Conservation (phyloP, 2,888 invertebrate species). For the Diadegma fenestrale region DNA sequence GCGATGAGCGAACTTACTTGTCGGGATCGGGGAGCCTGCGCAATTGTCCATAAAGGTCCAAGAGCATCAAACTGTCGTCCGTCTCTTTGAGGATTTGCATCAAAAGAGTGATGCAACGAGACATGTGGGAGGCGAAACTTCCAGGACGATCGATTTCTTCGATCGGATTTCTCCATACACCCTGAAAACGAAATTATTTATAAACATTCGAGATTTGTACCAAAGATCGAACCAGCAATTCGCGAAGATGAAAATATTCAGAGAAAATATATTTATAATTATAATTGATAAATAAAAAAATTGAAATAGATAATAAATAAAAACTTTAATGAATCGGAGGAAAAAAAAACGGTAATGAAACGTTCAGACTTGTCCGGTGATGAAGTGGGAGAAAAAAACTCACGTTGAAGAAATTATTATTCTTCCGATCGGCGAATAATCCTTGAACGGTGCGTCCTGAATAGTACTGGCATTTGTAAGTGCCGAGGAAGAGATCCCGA, state of each 20-base stretch:
- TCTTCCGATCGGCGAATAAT: conserved; percentile 93
- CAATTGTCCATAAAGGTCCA: conserved; percentile 92
- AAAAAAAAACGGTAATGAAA: too few relatives aligned
- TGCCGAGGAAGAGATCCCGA: conserved; percentile 90
- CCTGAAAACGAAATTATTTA: conserved; percentile 84
- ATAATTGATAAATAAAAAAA: too few relatives aligned
- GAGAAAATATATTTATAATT: too few relatives aligned
- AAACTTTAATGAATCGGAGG: too few relatives aligned
- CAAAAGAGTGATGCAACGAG: conserved; percentile 92
- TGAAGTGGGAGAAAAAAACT: conserved; percentile 77
- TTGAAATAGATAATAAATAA: too few relatives aligned
- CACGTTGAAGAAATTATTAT: conserved; percentile 95
- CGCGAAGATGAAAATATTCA: background rate
- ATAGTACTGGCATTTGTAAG: conserved; percentile 87
- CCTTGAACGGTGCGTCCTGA: conserved; percentile 90
- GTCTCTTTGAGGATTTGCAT: conserved; percentile 93
- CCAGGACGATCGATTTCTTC: conserved; percentile 97
- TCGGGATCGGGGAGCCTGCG: conserved; percentile 93
- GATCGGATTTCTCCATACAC: conserved; percentile 96
- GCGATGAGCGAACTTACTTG: conserved; percentile 87
- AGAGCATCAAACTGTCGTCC: conserved; percentile 92
- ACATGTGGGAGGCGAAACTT: conserved; percentile 96
- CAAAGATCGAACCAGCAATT: background rate
- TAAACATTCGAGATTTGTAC: background rate
- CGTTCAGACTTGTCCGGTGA: background rate